Conservation (phyloP, 2,113 vertebrate species). For the Austrofundulus limnaeus region DNA sequence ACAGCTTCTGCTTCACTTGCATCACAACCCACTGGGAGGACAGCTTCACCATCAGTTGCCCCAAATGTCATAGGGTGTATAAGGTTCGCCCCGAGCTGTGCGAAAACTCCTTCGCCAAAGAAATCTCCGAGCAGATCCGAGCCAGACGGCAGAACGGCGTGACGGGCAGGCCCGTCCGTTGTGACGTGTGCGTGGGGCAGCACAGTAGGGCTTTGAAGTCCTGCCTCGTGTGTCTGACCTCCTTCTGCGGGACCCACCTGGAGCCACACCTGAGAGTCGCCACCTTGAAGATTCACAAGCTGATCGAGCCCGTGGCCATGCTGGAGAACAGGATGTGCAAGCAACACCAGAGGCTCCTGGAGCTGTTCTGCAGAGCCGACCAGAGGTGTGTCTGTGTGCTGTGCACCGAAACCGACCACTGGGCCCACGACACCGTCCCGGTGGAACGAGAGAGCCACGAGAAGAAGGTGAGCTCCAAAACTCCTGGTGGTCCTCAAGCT, state of each 20-base stretch:
- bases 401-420: constrained; percentile 74
- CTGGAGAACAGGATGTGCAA: constrained; percentile 73
- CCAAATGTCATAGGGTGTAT: constrained; percentile 56
- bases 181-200: constrained; percentile 76
- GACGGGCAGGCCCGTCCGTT: constrained; percentile 32
- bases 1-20: constrained; percentile 76
- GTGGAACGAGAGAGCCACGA: constrained; percentile 73
- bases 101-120: constrained; percentile 67
- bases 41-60: constrained; percentile 35
- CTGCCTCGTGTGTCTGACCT: constrained; percentile 79
- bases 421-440: constrained; percentile 64
- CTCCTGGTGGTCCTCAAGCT: rapidly evolving
- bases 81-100: constrained; percentile 56
- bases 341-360: constrained; percentile 72
- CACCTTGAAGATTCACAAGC: constrained; percentile 68
- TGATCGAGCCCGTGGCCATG: constrained; percentile 70
- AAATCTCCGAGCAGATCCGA: constrained; percentile 68
- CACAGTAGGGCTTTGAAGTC: constrained; percentile 72
- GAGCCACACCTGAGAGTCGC: constrained; percentile 64
- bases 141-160: background rate
- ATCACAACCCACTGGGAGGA: constrained; percentile 61
- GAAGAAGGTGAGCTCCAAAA: constrained; percentile 63
- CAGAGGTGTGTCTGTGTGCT: constrained; percentile 76
- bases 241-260: constrained; percentile 79
- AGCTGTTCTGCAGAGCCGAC: constrained; percentile 79